These are phyloP conservation scores for Tympanoctomys barrerae DNA, from an alignment of 2,797 vertebrate species.

Conservation along the genomic window DNA sequence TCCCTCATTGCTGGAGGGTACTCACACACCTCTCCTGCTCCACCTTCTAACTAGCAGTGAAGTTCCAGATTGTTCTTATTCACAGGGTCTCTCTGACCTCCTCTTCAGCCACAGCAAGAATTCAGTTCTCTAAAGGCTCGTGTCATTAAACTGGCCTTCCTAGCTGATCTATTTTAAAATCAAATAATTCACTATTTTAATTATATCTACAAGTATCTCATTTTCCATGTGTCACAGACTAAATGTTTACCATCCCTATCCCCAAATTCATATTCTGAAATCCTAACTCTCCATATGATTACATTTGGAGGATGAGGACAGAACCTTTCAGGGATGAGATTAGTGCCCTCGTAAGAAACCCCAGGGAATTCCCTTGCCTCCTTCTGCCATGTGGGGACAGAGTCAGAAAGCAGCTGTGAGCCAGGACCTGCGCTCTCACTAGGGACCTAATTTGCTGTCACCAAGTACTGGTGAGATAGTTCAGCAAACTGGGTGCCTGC, in stretches of 20 bases:
- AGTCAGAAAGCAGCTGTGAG: neutral
- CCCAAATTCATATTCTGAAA: neutral
- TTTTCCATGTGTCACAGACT: neutral
- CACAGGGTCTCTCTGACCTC: neutral
- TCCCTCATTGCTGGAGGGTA: neutral
- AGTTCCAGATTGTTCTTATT: neutral
- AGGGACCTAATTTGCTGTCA: neutral
- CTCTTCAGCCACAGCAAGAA: conserved; percentile 31
- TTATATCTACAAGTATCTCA: neutral
- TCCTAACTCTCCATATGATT: neutral
- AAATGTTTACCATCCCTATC: neutral
- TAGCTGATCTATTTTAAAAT: conserved; percentile 40
- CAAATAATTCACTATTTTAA: conserved; percentile 17
- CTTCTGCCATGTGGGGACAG: no score
- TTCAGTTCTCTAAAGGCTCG: conserved; percentile 16
- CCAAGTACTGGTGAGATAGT: neutral
- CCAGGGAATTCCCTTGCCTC: neutral
- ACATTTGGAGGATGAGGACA: neutral
- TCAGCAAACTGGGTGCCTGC: no score
- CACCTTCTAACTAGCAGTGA: neutral
- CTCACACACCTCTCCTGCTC: neutral
- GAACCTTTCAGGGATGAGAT: neutral
- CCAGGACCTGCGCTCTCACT: neutral
- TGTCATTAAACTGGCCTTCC: neutral
- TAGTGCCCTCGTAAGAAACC: neutral